Evolutionary conservation across 2,113 vertebrate genomes (phyloP).

Genomic region (Amphilophus citrinellus): DNA sequence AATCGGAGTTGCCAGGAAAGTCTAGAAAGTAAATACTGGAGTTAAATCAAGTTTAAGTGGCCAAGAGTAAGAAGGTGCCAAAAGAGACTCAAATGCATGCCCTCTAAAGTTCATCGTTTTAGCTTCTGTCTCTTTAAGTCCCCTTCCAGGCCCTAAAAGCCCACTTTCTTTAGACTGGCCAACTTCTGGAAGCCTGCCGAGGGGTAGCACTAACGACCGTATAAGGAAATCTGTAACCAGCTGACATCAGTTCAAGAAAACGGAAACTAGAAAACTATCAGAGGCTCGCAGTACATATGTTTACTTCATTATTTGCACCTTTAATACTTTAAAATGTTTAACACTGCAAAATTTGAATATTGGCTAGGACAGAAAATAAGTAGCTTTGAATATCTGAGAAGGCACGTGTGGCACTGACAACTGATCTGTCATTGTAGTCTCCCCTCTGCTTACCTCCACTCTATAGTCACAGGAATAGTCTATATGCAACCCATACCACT

Average conservation of each 20-base stretch:
- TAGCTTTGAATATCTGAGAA: background rate
- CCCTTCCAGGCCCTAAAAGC: background rate
- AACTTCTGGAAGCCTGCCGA: background rate
- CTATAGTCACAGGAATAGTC: too few species aligned
- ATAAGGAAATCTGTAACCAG: background rate
- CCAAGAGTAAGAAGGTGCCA: background rate
- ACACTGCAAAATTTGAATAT: too few species aligned
- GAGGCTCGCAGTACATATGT: background rate
- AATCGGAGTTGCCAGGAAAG: background rate
- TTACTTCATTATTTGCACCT: background rate
- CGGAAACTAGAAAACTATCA: background rate
- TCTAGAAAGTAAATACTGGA: background rate
- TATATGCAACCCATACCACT: too few species aligned
- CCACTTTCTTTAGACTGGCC: background rate
- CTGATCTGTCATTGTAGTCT: background rate
- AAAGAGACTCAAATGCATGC: background rate
- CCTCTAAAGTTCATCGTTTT: background rate
- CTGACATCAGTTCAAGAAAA: background rate
- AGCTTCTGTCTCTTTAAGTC: fast-evolving
- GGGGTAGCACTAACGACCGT: background rate
- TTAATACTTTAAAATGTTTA: background rate
- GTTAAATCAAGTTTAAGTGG: background rate
- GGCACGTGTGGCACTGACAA: background rate
- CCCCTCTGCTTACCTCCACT: too few species aligned
- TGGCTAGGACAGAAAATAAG: too few species aligned